phyloP scores from a whole-genome alignment of 2,797 vertebrate species.

The Pyrocephalus nanus region DNA sequence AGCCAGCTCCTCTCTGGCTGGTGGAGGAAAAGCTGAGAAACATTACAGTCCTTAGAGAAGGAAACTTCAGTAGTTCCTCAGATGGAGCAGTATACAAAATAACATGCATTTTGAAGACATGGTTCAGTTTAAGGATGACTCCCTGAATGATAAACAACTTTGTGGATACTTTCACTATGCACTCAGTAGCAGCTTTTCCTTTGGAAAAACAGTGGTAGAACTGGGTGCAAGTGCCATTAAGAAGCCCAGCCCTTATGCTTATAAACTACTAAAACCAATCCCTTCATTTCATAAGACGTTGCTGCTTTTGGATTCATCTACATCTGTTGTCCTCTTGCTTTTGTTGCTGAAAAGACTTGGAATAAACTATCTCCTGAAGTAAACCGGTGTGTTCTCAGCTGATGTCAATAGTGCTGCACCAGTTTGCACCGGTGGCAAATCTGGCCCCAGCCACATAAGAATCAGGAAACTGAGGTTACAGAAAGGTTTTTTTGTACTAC shows the following conservation, averaged over 20 bases:
- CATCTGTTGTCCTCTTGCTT: neutral
- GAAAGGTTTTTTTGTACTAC: constrained; percentile 50
- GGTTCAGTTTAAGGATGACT: constrained; percentile 4
- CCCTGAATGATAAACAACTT: constrained; percentile 7
- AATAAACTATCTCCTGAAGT: neutral
- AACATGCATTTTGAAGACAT: neutral
- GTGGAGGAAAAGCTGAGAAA: neutral
- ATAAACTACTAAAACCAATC: neutral
- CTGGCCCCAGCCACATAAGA: constrained; percentile 18
- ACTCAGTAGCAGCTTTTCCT: neutral
- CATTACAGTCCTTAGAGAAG: neutral
- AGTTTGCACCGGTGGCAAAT: constrained; percentile 43
- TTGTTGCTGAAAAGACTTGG: neutral
- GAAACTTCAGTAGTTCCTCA: neutral
- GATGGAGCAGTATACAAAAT: neutral
- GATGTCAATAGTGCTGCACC: neutral
- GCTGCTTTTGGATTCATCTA: neutral
- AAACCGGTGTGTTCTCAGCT: neutral
- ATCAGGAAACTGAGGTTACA: constrained; percentile 67
- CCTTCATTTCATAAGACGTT: neutral
- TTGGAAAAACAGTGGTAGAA: neutral
- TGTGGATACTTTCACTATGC: neutral
- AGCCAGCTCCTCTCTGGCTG: neutral
- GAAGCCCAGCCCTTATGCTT: neutral
- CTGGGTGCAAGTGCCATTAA: neutral